A percentile compares a stretch with the other conserved stretches of the same genome.
These are phyloP conservation scores for Atta cephalotes DNA, from an alignment of 1,140 invertebrate genomes.

Conservation along the genomic window DNA sequence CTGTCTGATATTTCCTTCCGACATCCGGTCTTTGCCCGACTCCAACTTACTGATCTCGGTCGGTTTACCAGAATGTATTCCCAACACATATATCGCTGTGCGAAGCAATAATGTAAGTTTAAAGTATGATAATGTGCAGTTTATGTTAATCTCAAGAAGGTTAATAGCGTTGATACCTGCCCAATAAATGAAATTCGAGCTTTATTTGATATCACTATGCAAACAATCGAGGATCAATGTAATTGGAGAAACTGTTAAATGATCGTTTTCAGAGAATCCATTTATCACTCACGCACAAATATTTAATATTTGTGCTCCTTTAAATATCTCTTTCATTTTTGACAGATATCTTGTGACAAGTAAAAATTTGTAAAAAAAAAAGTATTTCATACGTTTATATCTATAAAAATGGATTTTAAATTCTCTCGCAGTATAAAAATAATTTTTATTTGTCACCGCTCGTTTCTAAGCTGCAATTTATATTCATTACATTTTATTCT, in stretches of 20 bases:
- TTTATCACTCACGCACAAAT: not conserved
- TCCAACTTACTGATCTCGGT: slow-evolving; percentile 34
- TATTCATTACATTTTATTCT: not conserved
- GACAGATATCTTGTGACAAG: not conserved
- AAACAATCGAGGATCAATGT: slow-evolving; percentile 16
- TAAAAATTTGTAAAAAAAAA: not conserved
- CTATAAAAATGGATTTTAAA: not conserved
- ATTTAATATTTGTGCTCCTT: slow-evolving; percentile 12
- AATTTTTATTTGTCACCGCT: not conserved
- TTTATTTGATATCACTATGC: slow-evolving; percentile 30
- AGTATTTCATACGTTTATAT: not conserved
- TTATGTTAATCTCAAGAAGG: slow-evolving; percentile 77
- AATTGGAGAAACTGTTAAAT: slow-evolving; percentile 14
- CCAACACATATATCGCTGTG: slow-evolving; percentile 70
- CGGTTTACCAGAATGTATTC: slow-evolving; percentile 34
- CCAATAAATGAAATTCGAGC: slow-evolving; percentile 5
- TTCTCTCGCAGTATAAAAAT: not conserved
- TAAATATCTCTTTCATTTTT: not conserved
- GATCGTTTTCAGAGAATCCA: slow-evolving; percentile 1
- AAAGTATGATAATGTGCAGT: slow-evolving; percentile 81
- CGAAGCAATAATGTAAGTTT: slow-evolving; percentile 75
- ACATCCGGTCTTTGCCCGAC: not conserved
- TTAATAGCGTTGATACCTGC: slow-evolving; percentile 8
- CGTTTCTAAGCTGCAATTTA: not conserved
- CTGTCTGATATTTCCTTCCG: slow-evolving; percentile 58